Evolutionary conservation across 2,888 invertebrate species (phyloP).

Genomic region (Gryllus longicercus): DNA sequence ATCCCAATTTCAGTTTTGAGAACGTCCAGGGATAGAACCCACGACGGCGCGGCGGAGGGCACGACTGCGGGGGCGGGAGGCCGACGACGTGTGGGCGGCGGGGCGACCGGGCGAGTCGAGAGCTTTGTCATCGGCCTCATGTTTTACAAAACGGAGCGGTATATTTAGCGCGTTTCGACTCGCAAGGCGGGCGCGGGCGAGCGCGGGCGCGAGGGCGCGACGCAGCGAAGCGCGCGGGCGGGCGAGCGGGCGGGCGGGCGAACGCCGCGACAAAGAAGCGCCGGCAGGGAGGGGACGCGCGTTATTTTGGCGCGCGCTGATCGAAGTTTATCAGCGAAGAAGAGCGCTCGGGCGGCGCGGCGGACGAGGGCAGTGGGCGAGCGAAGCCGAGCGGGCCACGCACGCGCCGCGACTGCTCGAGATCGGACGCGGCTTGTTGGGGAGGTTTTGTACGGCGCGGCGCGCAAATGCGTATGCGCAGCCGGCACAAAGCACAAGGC

Average conservation of each 20-base stretch:
- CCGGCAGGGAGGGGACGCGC: background rate
- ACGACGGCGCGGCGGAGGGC: too few species aligned
- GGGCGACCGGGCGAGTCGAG: background rate
- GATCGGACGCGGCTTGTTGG: too few species aligned
- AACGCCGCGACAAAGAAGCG: background rate
- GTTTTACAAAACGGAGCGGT: slow-evolving; percentile 17
- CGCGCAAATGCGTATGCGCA: too few species aligned
- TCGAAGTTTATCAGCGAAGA: slow-evolving; percentile 17
- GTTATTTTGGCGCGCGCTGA: background rate
- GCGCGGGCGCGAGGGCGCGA: background rate
- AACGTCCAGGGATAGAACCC: too few species aligned
- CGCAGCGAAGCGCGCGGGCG: background rate
- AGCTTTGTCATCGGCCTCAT: slow-evolving; percentile 7
- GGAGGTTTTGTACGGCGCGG: too few species aligned
- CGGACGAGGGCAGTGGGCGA: too few species aligned
- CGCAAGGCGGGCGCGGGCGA: background rate
- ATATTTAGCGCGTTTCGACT: slow-evolving; percentile 2
- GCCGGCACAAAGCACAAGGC: too few species aligned
- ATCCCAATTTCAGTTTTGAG: too few species aligned
- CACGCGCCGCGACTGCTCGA: too few species aligned
- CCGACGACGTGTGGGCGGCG: background rate
- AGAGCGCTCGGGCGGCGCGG: background rate
- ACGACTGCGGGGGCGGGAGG: too few species aligned
- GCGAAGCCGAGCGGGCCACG: too few species aligned
- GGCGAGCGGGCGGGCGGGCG: background rate